Evolutionary conservation across 2,113 vertebrate species (phyloP).

Genomic region (Colinus virginianus): DNA sequence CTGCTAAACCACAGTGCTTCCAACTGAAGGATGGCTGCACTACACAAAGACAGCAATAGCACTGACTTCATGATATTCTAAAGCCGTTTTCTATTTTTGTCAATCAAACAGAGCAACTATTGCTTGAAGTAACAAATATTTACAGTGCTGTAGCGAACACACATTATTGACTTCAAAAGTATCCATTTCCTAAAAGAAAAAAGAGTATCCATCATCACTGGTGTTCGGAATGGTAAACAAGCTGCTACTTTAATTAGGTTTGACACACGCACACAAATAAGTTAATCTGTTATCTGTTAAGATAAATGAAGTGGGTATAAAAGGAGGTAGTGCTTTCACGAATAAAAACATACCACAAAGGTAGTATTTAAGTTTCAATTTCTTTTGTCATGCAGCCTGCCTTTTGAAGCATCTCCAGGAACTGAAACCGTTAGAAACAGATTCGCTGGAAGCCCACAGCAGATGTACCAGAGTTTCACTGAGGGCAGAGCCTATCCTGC

Average conservation of each 20-base stretch:
- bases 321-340: background rate
- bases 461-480: accelerated
- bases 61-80: background rate
- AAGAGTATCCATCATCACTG: background rate
- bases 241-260: background rate
- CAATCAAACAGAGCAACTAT: background rate
- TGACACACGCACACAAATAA: background rate
- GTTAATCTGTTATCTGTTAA: background rate
- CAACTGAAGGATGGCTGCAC: background rate
- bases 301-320: background rate
- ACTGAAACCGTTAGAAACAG: background rate
- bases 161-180: background rate
- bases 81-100: background rate
- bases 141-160: background rate
- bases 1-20: too few relatives aligned
- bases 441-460: background rate
- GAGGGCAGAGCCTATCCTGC: background rate
- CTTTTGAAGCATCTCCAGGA: background rate
- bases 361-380: background rate
- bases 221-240: background rate
- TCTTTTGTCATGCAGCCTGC: background rate
- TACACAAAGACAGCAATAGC: background rate
- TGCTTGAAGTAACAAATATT: background rate
- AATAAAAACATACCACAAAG: background rate
- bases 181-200: background rate